Base-by-base conservation (phyloP, 2,888 invertebrate species). In the Beris chalybata region DNA sequence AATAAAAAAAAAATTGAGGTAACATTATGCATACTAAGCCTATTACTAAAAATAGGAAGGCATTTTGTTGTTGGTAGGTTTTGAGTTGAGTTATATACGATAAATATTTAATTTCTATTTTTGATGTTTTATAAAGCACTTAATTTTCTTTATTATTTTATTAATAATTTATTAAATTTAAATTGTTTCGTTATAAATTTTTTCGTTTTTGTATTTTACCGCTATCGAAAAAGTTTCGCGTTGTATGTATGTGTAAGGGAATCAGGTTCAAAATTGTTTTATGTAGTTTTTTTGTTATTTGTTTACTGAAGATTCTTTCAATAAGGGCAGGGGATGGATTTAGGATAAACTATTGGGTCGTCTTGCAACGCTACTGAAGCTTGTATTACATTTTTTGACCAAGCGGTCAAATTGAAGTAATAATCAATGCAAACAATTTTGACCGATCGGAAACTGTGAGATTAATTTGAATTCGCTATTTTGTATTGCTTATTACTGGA, bases 1-100 rank as follows among this genome's bases (percentile, higher is more conserved):
- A 72, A 73, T 73, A 74, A 70, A 54, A 73, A 75, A 73, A 65
- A 66, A 48, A 68, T 67, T 70, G 70, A 69, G 70, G 69, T 70
- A 70, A 69, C 67, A 70, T 50, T 58, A 70, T 70, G 70, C 70
- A 67, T 66, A 65, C 50, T 66, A 70, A 72, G 56, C 71, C 70
- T 72, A 70, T 72, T 71, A 69, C 54, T 69, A 65, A 72, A 70
- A 72, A 72, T 72, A 72, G 72, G 70, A 69, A 70, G 70, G 72
- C 71, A 71, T 71, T 22, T 22, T 22, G 69, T 70, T 63, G 57
- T 69, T 67, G 52, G 32, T 56, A 38, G 55, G 47, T 57, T 66
- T 55, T 67, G 61, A 29, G 61, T 43, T 57, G 50, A 11, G 22
- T n/a, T 61, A 47, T 38, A 47, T 15, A 48, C 55, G 50, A 50